phyloP scores from a whole-genome alignment of 2,113 vertebrate genomes.

The Ctenomys sociabilis region DNA sequence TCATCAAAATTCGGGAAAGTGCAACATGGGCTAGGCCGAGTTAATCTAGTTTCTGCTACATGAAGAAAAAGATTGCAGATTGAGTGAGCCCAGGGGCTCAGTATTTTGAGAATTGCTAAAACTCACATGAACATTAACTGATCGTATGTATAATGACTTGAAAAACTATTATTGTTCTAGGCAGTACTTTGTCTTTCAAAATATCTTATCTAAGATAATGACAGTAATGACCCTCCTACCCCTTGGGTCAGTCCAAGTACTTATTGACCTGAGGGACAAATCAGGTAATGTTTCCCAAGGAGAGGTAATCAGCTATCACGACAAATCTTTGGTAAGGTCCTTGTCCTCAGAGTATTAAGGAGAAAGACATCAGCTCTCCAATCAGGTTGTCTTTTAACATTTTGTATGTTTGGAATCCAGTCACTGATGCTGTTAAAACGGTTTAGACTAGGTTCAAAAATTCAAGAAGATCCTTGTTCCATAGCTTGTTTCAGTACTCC shows the following conservation, averaged over 20 bases:
- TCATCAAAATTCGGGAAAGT: neutral
- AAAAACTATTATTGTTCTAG: neutral
- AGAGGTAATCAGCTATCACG: neutral
- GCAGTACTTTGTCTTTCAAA: conserved; percentile 36
- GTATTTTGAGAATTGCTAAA: neutral
- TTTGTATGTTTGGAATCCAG: neutral
- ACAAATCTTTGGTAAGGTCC: neutral
- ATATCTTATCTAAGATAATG: conserved; percentile 37
- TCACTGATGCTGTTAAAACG: neutral
- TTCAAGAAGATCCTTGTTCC: neutral
- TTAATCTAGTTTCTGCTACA: neutral
- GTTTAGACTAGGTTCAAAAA: conserved; percentile 5
- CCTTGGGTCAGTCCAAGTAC: neutral
- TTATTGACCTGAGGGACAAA: neutral
- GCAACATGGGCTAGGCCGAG: neutral
- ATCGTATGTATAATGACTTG: neutral
- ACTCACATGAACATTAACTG: conserved; percentile 35
- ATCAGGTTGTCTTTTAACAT: neutral
- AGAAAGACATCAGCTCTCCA: neutral
- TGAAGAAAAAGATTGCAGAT: neutral
- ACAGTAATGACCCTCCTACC: neutral
- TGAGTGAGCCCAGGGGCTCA: neutral
- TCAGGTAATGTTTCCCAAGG: neutral
- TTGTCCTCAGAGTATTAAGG: neutral
- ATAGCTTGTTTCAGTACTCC: neutral